A percentile compares a stretch with the other conserved stretches of the same genome.
These are phyloP conservation scores for Psix sp. DNA, from an alignment of 1,140 invertebrate species.

Conservation along the genomic window DNA sequence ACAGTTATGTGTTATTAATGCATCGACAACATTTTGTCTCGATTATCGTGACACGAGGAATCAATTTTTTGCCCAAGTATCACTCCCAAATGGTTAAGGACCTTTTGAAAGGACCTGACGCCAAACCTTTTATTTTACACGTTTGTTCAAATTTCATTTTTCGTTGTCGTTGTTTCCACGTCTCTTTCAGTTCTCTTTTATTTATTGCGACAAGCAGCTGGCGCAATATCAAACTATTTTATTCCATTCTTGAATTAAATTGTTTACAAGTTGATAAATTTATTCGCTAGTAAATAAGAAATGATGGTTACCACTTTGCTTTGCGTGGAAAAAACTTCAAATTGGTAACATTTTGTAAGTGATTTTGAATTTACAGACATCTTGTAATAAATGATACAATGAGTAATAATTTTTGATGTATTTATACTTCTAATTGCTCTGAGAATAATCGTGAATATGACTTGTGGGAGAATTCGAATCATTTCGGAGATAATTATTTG, in stretches of 20 bases:
- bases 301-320: too few species aligned
- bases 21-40: conserved; percentile 61
- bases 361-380: too few species aligned
- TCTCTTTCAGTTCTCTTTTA: conserved; percentile 20
- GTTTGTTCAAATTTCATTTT: conserved; percentile 17
- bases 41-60: conserved; percentile 39
- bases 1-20: conserved; percentile 65
- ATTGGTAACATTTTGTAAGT: not conserved
- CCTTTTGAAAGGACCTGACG: too few species aligned
- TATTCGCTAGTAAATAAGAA: too few species aligned
- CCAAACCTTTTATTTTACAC: conserved; percentile 3
- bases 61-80: conserved; percentile 33
- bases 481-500: not conserved
- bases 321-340: not conserved
- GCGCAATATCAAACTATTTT: conserved; percentile 17
- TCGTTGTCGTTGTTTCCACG: conserved; percentile 29
- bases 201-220: conserved; percentile 31
- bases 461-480: too few species aligned
- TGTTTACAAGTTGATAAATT: too few species aligned
- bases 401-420: too few species aligned
- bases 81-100: too few species aligned
- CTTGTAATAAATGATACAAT: too few species aligned
- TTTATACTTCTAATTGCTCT: too few species aligned
- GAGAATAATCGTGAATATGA: too few species aligned
- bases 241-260: conserved; percentile 17